Conservation (phyloP, 2,888 invertebrate species). For the Cephus rjabovi region DNA sequence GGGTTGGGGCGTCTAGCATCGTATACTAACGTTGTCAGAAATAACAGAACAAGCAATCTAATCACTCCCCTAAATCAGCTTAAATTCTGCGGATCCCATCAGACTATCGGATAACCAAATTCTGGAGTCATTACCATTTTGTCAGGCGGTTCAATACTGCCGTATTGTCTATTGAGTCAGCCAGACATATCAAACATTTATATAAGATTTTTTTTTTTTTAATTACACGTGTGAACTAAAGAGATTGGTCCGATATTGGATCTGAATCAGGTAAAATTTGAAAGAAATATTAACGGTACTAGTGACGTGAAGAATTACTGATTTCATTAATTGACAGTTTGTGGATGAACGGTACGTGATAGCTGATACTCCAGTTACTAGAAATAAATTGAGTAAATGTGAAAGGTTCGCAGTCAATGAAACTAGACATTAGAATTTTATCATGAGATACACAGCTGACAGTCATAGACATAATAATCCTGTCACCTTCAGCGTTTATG, state of each 20-base stretch:
- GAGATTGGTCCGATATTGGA: constrained; percentile 29
- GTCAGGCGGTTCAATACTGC: background rate
- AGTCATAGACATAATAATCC: constrained; percentile 21
- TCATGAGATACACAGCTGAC: constrained; percentile 31
- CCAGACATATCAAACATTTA: background rate
- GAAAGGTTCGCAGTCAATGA: constrained; percentile 25
- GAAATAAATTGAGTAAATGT: constrained; percentile 31
- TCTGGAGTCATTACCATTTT: background rate
- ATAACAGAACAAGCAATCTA: background rate
- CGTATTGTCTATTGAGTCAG: background rate
- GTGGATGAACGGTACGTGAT: constrained; percentile 33
- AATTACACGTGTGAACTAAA: constrained; percentile 5
- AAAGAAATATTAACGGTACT: background rate
- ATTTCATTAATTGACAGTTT: constrained; percentile 18
- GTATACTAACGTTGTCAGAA: background rate
- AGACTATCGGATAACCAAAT: background rate
- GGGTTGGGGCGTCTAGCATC: background rate
- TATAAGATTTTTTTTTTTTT: background rate
- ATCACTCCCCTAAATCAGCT: background rate
- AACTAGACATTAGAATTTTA: constrained; percentile 16
- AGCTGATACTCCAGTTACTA: constrained; percentile 30
- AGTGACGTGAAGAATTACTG: background rate
- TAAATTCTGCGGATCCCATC: background rate
- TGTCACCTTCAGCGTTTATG: constrained; percentile 26
- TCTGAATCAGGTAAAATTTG: constrained; percentile 27